Percentiles rank a stretch among this genome's conserved stretches.
phyloP scores from a whole-genome alignment of 2,888 invertebrate species.

The Lochmaea crataegi region DNA sequence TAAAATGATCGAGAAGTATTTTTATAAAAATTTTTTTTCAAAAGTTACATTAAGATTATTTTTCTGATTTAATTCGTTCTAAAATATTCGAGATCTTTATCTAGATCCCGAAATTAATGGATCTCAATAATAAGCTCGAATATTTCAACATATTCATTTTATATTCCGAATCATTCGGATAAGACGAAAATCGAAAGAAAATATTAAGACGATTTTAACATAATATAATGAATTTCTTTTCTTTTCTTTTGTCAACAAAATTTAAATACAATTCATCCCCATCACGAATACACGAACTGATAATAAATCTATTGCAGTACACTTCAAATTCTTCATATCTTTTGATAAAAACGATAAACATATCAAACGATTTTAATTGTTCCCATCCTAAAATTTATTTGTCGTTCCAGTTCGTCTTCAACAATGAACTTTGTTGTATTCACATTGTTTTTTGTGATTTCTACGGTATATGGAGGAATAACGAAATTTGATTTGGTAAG shows the following conservation, averaged over 20 bases:
- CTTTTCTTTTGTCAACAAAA: neutral
- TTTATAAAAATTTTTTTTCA: too few species aligned
- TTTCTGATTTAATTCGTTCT: too few species aligned
- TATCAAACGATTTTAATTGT: neutral
- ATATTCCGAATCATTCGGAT: too few species aligned
- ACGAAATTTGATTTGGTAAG: neutral
- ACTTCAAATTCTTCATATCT: neutral
- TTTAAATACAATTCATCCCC: neutral
- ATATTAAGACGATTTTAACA: too few species aligned
- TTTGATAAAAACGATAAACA: neutral
- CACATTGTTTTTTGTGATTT: neutral
- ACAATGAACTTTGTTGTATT: neutral
- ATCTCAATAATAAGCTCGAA: too few species aligned
- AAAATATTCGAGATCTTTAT: too few species aligned
- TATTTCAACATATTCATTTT: too few species aligned
- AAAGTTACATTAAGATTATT: too few species aligned
- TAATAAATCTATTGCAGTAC: neutral
- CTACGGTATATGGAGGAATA: neutral
- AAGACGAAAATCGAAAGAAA: too few species aligned
- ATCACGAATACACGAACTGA: neutral
- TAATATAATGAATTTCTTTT: neutral
- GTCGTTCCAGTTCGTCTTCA: too few species aligned
- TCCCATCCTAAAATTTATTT: neutral
- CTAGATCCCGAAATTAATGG: too few species aligned
- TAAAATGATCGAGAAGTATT: too few species aligned